Percentiles rank a stretch among this genome's conserved stretches.
Conservation (phyloP, 2,888 invertebrate genomes). For the Cantharis nigra region DNA sequence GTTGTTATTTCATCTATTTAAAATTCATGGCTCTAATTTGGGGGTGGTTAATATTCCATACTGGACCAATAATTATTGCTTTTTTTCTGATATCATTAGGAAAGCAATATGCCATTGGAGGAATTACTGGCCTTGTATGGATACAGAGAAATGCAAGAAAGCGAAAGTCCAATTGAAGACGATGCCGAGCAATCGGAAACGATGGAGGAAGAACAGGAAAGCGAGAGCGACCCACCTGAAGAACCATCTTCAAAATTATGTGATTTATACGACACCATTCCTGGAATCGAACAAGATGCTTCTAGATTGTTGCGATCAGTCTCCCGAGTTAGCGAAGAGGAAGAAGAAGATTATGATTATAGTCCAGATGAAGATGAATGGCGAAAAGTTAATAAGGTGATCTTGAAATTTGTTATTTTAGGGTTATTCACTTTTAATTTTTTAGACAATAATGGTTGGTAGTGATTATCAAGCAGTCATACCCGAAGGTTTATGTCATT, state of each 20-base stretch:
- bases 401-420: neutral
- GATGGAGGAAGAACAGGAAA: constrained; percentile 55
- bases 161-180: constrained; percentile 52
- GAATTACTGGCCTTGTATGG: constrained; percentile 90
- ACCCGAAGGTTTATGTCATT: constrained; percentile 88
- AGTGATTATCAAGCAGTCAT: constrained; percentile 92
- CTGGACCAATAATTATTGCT: neutral
- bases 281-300: constrained; percentile 53
- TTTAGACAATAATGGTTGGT: constrained; percentile 90
- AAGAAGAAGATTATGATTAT: constrained; percentile 82
- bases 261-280: constrained; percentile 60
- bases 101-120: constrained; percentile 96
- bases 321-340: constrained; percentile 77
- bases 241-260: constrained; percentile 60
- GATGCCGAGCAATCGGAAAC: constrained; percentile 56
- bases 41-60: neutral
- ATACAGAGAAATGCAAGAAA: constrained; percentile 56
- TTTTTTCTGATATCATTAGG: constrained; percentile 55
- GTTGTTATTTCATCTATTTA: neutral
- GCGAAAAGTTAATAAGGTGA: constrained; percentile 67
- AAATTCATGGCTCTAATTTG: neutral
- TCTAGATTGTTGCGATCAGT: constrained; percentile 65
- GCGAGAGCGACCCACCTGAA: constrained; percentile 45
- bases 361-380: constrained; percentile 86
- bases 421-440: constrained; percentile 26